A percentile compares a stretch with the other conserved stretches of the same genome.
Evolutionary conservation across 2,888 invertebrate genomes (phyloP).

Genomic region (Gibbula magus): DNA sequence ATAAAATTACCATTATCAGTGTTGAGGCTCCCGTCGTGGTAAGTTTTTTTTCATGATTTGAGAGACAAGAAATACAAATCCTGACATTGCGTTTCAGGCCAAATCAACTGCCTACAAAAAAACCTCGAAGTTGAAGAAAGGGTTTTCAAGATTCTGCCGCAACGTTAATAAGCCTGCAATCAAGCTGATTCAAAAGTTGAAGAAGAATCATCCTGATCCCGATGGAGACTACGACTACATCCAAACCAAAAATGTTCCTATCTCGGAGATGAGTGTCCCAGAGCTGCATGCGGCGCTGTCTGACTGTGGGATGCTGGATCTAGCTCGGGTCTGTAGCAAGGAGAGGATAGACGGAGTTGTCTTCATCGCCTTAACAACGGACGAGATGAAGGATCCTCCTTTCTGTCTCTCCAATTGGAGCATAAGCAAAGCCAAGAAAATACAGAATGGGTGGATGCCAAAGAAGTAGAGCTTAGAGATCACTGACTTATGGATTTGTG

Average conservation of each 20-base stretch:
- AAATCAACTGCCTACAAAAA: too few species aligned
- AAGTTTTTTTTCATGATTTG: too few species aligned
- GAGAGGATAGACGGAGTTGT: conserved; percentile 1
- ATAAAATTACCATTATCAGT: too few species aligned
- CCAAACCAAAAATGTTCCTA: neutral
- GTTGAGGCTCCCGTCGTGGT: too few species aligned
- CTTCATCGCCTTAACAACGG: neutral
- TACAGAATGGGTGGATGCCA: conserved; percentile 8
- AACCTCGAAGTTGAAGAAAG: too few species aligned
- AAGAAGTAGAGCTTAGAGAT: neutral
- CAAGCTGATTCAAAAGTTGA: neutral
- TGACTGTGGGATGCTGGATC: neutral
- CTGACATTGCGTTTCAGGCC: too few species aligned
- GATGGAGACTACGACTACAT: too few species aligned
- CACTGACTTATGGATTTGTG: too few species aligned
- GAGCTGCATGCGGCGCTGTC: neutral
- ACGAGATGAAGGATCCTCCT: neutral
- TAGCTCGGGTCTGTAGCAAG: neutral
- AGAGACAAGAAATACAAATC: too few species aligned
- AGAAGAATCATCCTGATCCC: neutral
- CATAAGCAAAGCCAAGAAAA: neutral
- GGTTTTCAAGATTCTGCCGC: too few species aligned
- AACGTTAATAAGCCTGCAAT: neutral
- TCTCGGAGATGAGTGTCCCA: neutral
- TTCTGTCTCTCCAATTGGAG: neutral